Percentiles rank a stretch among this genome's conserved stretches.
These are phyloP conservation scores for Muscidifurax raptorellus DNA, from an alignment of 1,140 invertebrate genomes.

Conservation along the genomic window DNA sequence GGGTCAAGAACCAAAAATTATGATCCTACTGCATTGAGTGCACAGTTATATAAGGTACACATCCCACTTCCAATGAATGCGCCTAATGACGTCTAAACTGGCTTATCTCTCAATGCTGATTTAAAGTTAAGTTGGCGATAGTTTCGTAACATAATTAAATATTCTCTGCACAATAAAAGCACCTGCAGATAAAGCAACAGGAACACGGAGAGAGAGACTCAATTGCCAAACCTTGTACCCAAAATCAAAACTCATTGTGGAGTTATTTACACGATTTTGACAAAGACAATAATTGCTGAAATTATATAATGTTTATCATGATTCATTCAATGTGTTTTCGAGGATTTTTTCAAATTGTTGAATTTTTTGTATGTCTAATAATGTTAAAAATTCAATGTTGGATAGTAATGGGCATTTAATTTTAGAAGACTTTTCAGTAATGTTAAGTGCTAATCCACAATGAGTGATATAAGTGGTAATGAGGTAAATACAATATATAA, in stretches of 20 bases:
- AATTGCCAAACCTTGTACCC: conserved; percentile 41
- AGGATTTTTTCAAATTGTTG: no score
- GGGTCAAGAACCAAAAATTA: conserved; percentile 44
- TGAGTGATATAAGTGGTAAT: conserved; percentile 34
- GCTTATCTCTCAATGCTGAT: conserved; percentile 17
- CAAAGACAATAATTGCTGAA: conserved; percentile 37
- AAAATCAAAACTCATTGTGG: conserved; percentile 45
- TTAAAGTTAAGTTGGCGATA: neutral
- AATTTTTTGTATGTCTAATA: neutral
- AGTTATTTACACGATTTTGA: conserved; percentile 23
- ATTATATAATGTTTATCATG: neutral
- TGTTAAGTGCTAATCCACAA: conserved; percentile 35
- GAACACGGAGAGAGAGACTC: conserved; percentile 51
- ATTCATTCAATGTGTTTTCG: neutral
- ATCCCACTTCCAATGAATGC: conserved; percentile 24
- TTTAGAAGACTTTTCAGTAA: neutral
- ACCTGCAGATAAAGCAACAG: conserved; percentile 42
- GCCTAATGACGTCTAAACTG: conserved; percentile 26
- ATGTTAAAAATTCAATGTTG: neutral
- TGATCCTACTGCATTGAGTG: neutral
- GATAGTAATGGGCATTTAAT: neutral
- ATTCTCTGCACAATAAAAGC: conserved; percentile 36
- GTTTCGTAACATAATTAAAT: neutral
- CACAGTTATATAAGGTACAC: neutral
- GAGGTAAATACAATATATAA: conserved; percentile 32